phyloP scores from a whole-genome alignment of 2,797 vertebrate species.

The Gephyroberyx darwinii region DNA sequence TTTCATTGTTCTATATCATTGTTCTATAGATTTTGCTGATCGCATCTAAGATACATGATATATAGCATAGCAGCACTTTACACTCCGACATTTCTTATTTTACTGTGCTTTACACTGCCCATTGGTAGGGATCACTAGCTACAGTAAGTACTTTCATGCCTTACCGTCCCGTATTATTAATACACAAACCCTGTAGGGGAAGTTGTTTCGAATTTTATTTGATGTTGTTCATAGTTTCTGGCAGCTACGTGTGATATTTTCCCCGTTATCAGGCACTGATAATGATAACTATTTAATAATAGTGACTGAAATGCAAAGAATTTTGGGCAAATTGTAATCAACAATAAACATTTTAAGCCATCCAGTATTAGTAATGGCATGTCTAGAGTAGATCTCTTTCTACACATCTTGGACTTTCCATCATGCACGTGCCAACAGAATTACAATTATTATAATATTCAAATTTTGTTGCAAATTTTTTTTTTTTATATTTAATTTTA shows the following conservation, averaged over 20 bases:
- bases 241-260: conserved; percentile 62
- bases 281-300: conserved; percentile 19
- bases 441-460: conserved; percentile 55
- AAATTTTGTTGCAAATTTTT: conserved; percentile 10
- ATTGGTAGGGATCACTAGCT: conserved; percentile 18
- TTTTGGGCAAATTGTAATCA: conserved; percentile 24
- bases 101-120: conserved; percentile 21
- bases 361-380: conserved; percentile 29
- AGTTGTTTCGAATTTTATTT: conserved; percentile 31
- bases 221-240: conserved; percentile 41
- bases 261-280: conserved; percentile 34
- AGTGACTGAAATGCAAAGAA: conserved; percentile 25
- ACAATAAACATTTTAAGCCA: conserved; percentile 26
- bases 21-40: conserved; percentile 37
- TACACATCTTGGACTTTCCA: conserved; percentile 31
- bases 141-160: conserved; percentile 47
- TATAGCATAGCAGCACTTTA: conserved; percentile 7
- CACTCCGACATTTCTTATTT: conserved; percentile 25
- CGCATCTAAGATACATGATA: conserved; percentile 16
- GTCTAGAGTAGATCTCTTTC: conserved; percentile 27
- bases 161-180: conserved; percentile 60
- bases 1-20: conserved; percentile 44
- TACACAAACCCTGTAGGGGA: conserved; percentile 8
- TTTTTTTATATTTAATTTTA: conserved; percentile 49
- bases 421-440: conserved; percentile 61